These are phyloP conservation scores for Neopipo cinnamomea DNA, from an alignment of 2,113 vertebrate genomes.

Conservation along the genomic window DNA sequence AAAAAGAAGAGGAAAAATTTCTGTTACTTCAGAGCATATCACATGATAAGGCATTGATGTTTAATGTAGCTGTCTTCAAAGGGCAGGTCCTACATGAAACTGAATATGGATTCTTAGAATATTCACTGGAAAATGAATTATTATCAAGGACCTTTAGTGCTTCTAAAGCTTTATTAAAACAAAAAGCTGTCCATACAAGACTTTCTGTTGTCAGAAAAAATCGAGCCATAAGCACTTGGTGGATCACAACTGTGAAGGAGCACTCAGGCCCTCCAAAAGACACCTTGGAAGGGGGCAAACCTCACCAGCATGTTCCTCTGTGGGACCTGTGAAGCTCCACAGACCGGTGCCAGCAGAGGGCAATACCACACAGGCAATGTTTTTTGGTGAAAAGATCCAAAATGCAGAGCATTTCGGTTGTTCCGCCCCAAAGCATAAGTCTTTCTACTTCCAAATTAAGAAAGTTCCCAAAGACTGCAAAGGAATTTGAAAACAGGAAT, in stretches of 20 bases:
- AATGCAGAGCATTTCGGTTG: neutral
- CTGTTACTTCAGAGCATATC: neutral
- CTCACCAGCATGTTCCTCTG: neutral
- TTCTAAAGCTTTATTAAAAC: neutral
- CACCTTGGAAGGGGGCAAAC: neutral
- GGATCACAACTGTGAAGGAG: neutral
- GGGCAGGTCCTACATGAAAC: neutral
- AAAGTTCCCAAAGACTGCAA: neutral
- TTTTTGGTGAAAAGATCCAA: neutral
- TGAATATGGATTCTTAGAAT: neutral
- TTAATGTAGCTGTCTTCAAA: neutral
- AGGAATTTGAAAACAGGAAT: neutral
- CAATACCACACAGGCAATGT: neutral
- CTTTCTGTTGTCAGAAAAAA: neutral
- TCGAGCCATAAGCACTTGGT: neutral
- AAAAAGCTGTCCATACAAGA: neutral
- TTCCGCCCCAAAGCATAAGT: neutral
- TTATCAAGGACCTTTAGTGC: neutral
- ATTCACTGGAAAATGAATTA: neutral
- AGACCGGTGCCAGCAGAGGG: neutral
- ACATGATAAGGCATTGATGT: accelerated
- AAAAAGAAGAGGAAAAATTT: neutral
- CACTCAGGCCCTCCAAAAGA: neutral
- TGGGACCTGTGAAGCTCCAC: neutral
- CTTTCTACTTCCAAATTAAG: neutral